Base-by-base conservation (phyloP, 2,113 vertebrate genomes). In the Leucosticte australis region DNA sequence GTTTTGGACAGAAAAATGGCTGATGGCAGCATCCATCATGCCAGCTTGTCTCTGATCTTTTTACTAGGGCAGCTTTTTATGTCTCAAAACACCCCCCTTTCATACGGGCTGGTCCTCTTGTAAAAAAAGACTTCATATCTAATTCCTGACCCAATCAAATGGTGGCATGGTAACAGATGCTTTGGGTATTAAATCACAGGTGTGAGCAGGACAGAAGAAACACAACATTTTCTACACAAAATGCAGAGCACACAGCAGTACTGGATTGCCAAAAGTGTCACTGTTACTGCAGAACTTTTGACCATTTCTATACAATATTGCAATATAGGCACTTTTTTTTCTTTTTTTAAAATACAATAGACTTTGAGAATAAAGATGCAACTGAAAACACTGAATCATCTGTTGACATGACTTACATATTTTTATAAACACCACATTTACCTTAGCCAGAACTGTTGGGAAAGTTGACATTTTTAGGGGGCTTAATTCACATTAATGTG, bases 381-480 rank as follows among this genome's bases (percentile, higher is more conserved):
- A 79, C 68, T 67, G 55, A 92, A 94, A 59, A 1, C 82, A 86
- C 81, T 17, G 27, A 70, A 74, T 83, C 65, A 88, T 7, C 75
- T 26, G 9, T 81, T 60, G 63, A 74, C 80, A 92, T 84, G 75
- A 83, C 33, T 92, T 64, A 82, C 62, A 84, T 70, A 96, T 13
- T 46, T 87, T 95, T 39, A 91, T 24, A 92, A 91, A 82, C 15
- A 75, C 16, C 80, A 80, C 82, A 92, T 86, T 91, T 41, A 88
- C n/a, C 81, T 96, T 18, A 35, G 10, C 15, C 76, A 68, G 50
- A 92, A 49, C 63, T 60, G 63, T 62, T 26, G n/a, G 53, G 67
- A 82, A 82, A 84, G 18, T 87, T 87, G 8, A 95, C 95, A 95
- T n/a, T 90, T 93, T 92, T 21, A 77, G 93, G 93, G 86, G 94